Evolutionary conservation across 1,140 invertebrate species (phyloP), one percentile per base, ranked within the genome.

Genomic region (Holotrichia oblita): DNA sequence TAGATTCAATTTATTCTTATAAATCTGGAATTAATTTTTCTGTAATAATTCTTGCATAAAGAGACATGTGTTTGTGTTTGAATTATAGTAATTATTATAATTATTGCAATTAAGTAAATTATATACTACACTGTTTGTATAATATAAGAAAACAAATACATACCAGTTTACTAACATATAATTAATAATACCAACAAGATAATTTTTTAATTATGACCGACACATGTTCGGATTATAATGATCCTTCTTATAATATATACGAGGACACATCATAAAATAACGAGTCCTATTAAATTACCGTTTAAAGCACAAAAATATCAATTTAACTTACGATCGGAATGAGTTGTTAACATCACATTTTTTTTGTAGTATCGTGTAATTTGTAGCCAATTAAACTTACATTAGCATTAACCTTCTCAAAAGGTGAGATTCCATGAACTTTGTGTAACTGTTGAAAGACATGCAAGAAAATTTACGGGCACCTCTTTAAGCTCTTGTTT

Each of bases 401-500:
- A 55, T 55, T 55, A 55, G n/a, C 48, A 55, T 55, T 55, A 55
- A 55, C 14, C 48, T n/a, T 55, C 48, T 55, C 17, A 17, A 55
- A 17, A 48, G n/a, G 6, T 14, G 17, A 55, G 48, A 55, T 55
- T 55, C 17, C 2, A 17, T 14, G 14, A 17, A 55, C 14, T 55
- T 55, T n/a, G 17, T 12, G 44, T 55, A 55, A 55, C n/a, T 55
- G 48, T n/a, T 17, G 14, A 6, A 17, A 17, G 44, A 17, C 14
- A 55, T 3, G 48, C 48, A 17, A 55, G 17, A 55, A 17, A 17
- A 55, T 3, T n/a, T 17, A n/a, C 48, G 48, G 6, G 4, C 27
- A 34, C 27, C 27, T 34, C 27, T 34, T 34, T 34, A 2, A 34
- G 27, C 2, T 34, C 27, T 34, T 34, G 27, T 4, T 34, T 34